Evolutionary conservation across 1,140 invertebrate genomes (phyloP).

Genomic region (Dinoponera quadriceps): DNA sequence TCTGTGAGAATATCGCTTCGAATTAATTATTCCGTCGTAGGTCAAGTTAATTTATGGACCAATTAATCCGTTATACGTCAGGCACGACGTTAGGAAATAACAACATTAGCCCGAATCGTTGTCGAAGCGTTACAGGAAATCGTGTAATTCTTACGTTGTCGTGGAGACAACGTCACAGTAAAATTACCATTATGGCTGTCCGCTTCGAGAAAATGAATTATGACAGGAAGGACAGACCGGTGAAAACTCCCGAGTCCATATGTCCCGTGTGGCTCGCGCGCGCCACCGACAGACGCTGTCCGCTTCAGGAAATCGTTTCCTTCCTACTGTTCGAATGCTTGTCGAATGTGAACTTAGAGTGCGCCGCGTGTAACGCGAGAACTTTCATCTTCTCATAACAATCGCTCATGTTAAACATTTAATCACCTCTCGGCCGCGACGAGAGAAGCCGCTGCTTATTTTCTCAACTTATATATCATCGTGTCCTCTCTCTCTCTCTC

Average conservation of each 20-base stretch:
- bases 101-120: conserved; percentile 1
- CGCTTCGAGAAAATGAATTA: conserved; percentile 50
- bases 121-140: conserved; percentile 25
- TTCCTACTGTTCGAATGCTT: conserved; percentile 58
- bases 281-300: conserved; percentile 1
- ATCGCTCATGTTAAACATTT: conserved; percentile 49
- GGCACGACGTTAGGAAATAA: conserved; percentile 8
- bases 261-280: conserved; percentile 21
- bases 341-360: conserved; percentile 46
- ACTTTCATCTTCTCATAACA: conserved; percentile 65
- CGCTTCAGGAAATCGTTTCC: conserved; percentile 68
- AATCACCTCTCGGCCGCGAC: background rate
- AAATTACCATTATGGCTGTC: conserved; percentile 38
- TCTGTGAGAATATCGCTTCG: background rate
- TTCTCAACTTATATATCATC: conserved; percentile 11
- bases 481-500: no score
- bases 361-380: conserved; percentile 29
- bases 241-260: conserved; percentile 64
- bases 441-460: conserved; percentile 5
- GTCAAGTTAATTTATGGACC: conserved; percentile 21
- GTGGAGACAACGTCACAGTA: conserved; percentile 24
- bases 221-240: conserved; percentile 47
- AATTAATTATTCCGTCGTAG: background rate
- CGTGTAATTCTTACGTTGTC: conserved; percentile 53
- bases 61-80: background rate